phyloP scores from a whole-genome alignment of 2,888 invertebrate genomes.

The Acanthosepion pharaonis region DNA sequence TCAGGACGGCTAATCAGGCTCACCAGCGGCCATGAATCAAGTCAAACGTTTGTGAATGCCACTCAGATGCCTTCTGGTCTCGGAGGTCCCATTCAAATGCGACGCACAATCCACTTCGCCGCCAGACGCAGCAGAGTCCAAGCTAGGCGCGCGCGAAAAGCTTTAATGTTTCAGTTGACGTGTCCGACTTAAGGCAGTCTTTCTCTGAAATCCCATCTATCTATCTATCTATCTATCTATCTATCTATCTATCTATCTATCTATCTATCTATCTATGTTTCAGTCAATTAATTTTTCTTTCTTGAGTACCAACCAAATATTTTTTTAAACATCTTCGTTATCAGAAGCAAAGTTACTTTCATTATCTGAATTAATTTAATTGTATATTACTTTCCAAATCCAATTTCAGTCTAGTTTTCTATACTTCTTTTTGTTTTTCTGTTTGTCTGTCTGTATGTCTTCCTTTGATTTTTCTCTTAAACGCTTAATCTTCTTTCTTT shows the following conservation, averaged over 20 bases:
- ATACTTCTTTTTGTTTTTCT: not conserved
- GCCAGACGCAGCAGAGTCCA: not conserved
- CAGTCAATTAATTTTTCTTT: too few relatives aligned
- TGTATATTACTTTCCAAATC: too few relatives aligned
- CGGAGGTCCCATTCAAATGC: not conserved
- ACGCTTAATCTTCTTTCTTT: not conserved
- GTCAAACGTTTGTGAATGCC: constrained; percentile 9
- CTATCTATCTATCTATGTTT: not conserved
- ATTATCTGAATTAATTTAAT: too few relatives aligned
- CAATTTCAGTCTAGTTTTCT: too few relatives aligned
- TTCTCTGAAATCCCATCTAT: not conserved
- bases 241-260: not conserved
- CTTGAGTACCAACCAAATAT: too few relatives aligned
- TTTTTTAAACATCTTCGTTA: too few relatives aligned
- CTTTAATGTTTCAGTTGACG: constrained; percentile 9
- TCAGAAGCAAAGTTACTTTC: too few relatives aligned
- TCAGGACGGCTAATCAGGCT: not conserved
- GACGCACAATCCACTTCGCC: not conserved
- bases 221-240: not conserved
- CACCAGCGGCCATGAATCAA: constrained; percentile 18
- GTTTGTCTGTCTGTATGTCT: not conserved
- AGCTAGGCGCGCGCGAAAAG: constrained; percentile 5
- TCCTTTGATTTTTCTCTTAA: too few relatives aligned
- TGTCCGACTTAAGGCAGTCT: constrained; percentile 14
- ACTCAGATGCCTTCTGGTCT: not conserved